Conservation (phyloP, 2,797 vertebrate species). For the Lacerta bilineata region DNA sequence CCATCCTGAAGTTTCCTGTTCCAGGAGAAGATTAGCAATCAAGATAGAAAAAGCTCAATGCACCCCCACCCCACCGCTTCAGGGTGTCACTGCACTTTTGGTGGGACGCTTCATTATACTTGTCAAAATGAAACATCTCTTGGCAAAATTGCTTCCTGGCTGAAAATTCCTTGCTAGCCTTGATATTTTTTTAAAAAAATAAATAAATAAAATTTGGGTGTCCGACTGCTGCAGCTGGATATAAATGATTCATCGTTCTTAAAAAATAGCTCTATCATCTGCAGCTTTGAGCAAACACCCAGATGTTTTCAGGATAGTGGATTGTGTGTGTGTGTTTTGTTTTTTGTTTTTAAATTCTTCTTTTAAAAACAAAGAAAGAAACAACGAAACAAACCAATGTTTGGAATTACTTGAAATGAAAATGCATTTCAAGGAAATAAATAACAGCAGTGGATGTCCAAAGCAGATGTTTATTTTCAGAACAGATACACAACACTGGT, state of each 20-base stretch:
- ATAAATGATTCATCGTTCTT: slow-evolving; percentile 42
- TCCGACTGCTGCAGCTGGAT: slow-evolving; percentile 34
- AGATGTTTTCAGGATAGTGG: slow-evolving; percentile 48
- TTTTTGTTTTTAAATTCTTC: not conserved
- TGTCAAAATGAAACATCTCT: slow-evolving; percentile 15
- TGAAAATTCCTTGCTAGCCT: slow-evolving; percentile 1
- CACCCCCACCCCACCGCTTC: not conserved
- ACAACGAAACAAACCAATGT: not conserved
- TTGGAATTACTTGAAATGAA: slow-evolving; percentile 36
- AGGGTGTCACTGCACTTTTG: not conserved
- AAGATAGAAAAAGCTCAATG: not conserved
- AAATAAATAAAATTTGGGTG: not conserved
- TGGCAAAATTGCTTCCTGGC: not conserved
- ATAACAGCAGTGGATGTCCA: slow-evolving; percentile 40
- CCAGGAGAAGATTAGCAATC: not conserved
- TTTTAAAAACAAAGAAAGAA: not conserved
- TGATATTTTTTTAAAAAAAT: not conserved
- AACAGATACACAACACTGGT: not conserved
- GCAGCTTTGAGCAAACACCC: slow-evolving; percentile 27
- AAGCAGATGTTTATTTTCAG: slow-evolving; percentile 49
- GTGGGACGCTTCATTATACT: not conserved
- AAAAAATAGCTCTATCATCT: slow-evolving; percentile 23
- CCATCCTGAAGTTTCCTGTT: not conserved
- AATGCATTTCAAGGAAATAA: slow-evolving; percentile 26
- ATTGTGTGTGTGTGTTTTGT: not conserved